Base-by-base conservation (phyloP, 2,113 vertebrate species). In the Ceratotherium simum region DNA sequence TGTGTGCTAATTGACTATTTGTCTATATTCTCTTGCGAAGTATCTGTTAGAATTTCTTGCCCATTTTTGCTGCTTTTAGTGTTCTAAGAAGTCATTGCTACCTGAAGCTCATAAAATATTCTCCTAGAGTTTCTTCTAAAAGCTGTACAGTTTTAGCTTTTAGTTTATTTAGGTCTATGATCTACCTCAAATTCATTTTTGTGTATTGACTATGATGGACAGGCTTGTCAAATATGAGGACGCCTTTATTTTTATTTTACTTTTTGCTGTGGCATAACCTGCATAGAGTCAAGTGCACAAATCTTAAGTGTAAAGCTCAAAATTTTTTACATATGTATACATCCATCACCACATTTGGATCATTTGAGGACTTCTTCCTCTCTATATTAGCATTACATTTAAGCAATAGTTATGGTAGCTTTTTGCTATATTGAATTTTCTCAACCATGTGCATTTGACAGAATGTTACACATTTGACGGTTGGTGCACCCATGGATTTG, bases 61-160 rank as follows among this genome's bases (percentile, higher is more conserved):
- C 60, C n/a, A 13, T 18, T 93, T 98, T 95, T 65, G 76, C 3
- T 64, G 31, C 72, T 88, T 91, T 90, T 75, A 64, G 42, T 51
- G 27, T 70, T 82, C 72, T 93, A 88, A 80, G 65, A 69, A 58
- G 82, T 75, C 48, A 91, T 14, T 56, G 31, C 42, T 86, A 76
- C 54, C 16, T 91, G 6, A 58, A 42, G 29, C 33, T 87, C 42
- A 58, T n/a, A 64, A 92, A 56, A 54, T 60, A 81, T 27, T 91
- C 36, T 80, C 27, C n/a, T 42, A 10, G 79, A 81, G 69, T 92
- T 95, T 92, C 69, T 80, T 70, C 31, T 51, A 95, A 87, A 73
- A 87, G 42, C 18, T 48, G 36, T 67, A 81, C 10, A 42, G 82
- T 76, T 83, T 93, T 76, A 76, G 46, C 70, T 75, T 86, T 93